Percentiles rank a stretch among this genome's conserved stretches.
Conservation (phyloP, 2,888 invertebrate genomes). For the Plebejus argus region DNA sequence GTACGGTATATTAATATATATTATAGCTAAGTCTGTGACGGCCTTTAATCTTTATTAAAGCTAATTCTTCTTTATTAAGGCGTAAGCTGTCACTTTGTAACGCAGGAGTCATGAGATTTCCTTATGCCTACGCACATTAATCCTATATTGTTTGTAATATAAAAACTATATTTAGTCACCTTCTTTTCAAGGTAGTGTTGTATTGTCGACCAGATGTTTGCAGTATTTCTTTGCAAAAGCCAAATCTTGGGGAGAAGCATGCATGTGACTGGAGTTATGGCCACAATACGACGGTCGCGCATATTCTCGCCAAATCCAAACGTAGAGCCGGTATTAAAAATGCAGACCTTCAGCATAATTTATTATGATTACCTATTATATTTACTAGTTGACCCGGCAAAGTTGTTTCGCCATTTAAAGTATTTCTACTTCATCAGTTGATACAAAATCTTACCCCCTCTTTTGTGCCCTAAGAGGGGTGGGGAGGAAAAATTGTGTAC, state of each 20-base stretch:
- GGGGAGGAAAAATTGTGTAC: too few species aligned
- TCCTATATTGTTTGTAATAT: not conserved
- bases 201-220: slow-evolving; percentile 84
- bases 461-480: too few species aligned
- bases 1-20: too few species aligned
- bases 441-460: too few species aligned
- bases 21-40: too few species aligned
- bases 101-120: not conserved
- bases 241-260: slow-evolving; percentile 86
- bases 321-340: slow-evolving; percentile 80
- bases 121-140: not conserved
- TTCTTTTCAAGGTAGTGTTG: slow-evolving; percentile 80
- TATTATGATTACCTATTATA: not conserved
- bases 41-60: too few species aligned
- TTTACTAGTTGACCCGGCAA: too few species aligned
- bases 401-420: too few species aligned
- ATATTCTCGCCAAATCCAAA: slow-evolving; percentile 87
- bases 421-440: too few species aligned
- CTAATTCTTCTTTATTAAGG: too few species aligned
- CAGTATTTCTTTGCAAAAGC: slow-evolving; percentile 83
- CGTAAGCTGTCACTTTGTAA: not conserved
- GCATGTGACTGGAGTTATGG: slow-evolving; percentile 83
- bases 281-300: slow-evolving; percentile 84
- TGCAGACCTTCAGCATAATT: slow-evolving; percentile 69
- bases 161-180: slow-evolving; percentile 47